Base-by-base conservation (phyloP, 2,888 invertebrate species). In the Rapana venosa region DNA sequence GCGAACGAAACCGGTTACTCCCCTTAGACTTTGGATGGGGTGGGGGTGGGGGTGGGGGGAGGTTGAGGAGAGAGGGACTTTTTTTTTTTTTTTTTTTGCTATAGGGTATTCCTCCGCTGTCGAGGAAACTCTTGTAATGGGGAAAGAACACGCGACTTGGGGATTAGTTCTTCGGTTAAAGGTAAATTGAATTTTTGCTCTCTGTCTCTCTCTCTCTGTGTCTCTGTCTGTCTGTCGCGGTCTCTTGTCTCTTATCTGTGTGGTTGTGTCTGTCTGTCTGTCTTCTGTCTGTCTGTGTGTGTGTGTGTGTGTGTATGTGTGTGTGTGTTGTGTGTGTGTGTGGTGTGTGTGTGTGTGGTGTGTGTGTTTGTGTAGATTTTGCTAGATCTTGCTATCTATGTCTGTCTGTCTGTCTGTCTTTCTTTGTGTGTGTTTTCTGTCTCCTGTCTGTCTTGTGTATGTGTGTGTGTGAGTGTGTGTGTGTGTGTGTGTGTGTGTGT, bases 81-180 rank as follows among this genome's bases (percentile, higher is more conserved):
- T 74, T 74, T 11, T 74, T 30, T 74, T 30, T 30, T 74, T 74
- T 11, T n/a, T 74, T 11, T n/a, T 11, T 5, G 26, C 32, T 32
- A 17, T 26, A 35, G 35, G 0, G 35, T 79, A 32, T 79, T 79
- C 35, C 35, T 79, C 35, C 35, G 79, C 79, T 32, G 11, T 32
- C 32, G 79, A 13, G 61, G 8, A 79, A 35, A 32, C 79, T 35
- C 35, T 32, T 20, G 35, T 79, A 79, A 79, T 79, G 79, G 32
- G 17, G 79, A 35, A 22, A 13, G 35, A 79, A 26, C 79, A 79
- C 79, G 79, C 79, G 30, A 79, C 17, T 15, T 8, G 79, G 20
- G 79, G 79, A 36, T 79, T 79, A 79, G 79, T 79, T 17, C 79
- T 79, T 35, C 35, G 79, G 32, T 79, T 79, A 79, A 79, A 79